These are phyloP conservation scores for Sciaenops ocellatus DNA, from an alignment of 2,797 vertebrate species.

Conservation along the genomic window DNA sequence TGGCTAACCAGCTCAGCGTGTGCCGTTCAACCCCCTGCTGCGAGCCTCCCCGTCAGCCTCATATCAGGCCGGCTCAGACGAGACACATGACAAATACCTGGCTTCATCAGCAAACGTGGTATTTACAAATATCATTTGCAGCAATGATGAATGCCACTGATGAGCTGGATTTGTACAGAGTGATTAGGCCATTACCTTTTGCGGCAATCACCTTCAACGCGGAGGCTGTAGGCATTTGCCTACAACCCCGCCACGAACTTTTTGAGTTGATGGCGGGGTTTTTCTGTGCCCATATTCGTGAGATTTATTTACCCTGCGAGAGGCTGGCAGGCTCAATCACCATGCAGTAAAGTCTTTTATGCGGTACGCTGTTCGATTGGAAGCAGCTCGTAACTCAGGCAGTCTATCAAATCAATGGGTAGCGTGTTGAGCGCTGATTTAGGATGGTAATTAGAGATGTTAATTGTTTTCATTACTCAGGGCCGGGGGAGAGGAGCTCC, in stretches of 20 bases:
- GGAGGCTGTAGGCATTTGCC: slow-evolving; percentile 39
- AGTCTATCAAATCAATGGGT: slow-evolving; percentile 81
- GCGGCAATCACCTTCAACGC: slow-evolving; percentile 56
- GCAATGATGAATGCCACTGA: slow-evolving; percentile 53
- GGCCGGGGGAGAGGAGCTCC: slow-evolving; percentile 47
- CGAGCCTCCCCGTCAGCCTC: slow-evolving; percentile 34
- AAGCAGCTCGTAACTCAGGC: slow-evolving; percentile 80
- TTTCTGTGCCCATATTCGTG: slow-evolving; percentile 62
- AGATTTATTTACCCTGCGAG: slow-evolving; percentile 81
- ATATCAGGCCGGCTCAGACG: slow-evolving; percentile 41
- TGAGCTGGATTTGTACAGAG: slow-evolving; percentile 53
- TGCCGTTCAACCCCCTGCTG: slow-evolving; percentile 25
- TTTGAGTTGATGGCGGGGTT: slow-evolving; percentile 64
- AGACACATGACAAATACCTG: slow-evolving; percentile 49
- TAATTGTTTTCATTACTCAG: slow-evolving; percentile 86
- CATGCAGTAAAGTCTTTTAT: slow-evolving; percentile 80
- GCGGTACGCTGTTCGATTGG: slow-evolving; percentile 66
- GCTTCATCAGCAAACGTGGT: slow-evolving; percentile 58
- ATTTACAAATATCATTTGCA: slow-evolving; percentile 72
- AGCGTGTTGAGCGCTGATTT: slow-evolving; percentile 82
- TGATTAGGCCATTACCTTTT: slow-evolving; percentile 65
- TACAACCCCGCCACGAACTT: too few species aligned
- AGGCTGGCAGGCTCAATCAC: slow-evolving; percentile 72
- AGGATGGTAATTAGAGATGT: slow-evolving; percentile 83
- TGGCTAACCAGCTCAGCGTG: slow-evolving; percentile 20